Evolutionary conservation across 2,888 invertebrate species (phyloP), one percentile per base, ranked within the genome.

Genomic region (Mythimna pallens): DNA sequence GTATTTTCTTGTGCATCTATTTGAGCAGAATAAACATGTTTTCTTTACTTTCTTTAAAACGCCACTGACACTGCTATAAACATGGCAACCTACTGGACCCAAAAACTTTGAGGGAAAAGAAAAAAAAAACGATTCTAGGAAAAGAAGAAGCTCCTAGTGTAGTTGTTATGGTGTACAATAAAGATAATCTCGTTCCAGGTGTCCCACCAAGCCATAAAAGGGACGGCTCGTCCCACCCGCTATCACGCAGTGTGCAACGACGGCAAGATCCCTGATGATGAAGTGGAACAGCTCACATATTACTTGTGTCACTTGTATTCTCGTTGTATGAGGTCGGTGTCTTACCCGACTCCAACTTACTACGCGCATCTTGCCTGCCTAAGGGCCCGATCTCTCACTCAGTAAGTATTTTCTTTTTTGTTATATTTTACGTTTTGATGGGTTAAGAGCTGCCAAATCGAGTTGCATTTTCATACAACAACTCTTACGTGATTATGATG

Each of bases 161-260:
- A 36, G 0, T 47, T 17, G 6, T 20, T 17, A 47, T 20, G 17
- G 47, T 17, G 17, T 47, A 47, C 14, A 20, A 17, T 47, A 47
- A 47, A 47, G 7, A 47, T n/a, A 22, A 43, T 62, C 10, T 67
- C 30, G 47, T 17, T 36, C 3, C 86, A 96, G 96, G 95, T 96
- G 2, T 97, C 97, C 0, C 98, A 98, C 88, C 97, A 97, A 69
- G 97, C 97, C 22, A 97, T 98, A 65, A 97, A 98, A 94, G 98
- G 99, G 68, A 98, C 98, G 0, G 98, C 98, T 0, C 97, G 98
- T 10, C 99, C 98, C 0, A 98, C 98, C 0, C 98, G 98, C 84
- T 99, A 99, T 92, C 98, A 98, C 91, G 97, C 98, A 0, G 94
- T 99, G 25, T 98, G 97, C 95, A 98, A 99, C 91, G 98, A 99